phyloP scores from a whole-genome alignment of 2,888 invertebrate species.

The Corythucha ciliata region DNA sequence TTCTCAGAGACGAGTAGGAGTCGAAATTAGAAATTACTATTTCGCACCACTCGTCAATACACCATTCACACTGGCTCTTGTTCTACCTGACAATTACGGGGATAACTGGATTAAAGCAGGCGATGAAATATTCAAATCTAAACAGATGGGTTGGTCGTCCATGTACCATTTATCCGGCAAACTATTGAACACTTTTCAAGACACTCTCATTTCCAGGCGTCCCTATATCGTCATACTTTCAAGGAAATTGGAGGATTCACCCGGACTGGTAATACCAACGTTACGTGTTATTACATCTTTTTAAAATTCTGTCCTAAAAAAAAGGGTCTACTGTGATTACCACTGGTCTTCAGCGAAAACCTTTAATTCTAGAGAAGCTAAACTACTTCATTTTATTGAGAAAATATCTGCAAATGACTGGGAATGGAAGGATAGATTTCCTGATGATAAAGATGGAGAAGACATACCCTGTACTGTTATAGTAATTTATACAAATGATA shows the following conservation, averaged over 20 bases:
- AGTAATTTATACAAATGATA: no score
- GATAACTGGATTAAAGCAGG: constrained; percentile 64
- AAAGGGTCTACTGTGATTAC: constrained; percentile 78
- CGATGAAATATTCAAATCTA: constrained; percentile 62
- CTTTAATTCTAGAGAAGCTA: constrained; percentile 57
- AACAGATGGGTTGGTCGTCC: constrained; percentile 48
- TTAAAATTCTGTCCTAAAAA: constrained; percentile 14
- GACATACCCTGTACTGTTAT: no score
- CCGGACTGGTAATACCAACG: constrained; percentile 59
- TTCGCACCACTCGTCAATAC: constrained; percentile 71
- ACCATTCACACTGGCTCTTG: constrained; percentile 79
- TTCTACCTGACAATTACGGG: constrained; percentile 71
- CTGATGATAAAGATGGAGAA: no score
- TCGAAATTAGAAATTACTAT: constrained; percentile 73
- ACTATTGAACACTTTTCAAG: not conserved
- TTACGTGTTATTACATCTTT: not conserved
- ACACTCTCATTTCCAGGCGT: constrained; percentile 31
- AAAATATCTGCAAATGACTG: constrained; percentile 52
- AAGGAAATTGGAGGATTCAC: constrained; percentile 67
- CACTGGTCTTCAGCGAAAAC: constrained; percentile 72
- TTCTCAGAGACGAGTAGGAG: constrained; percentile 60
- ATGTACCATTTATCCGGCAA: not conserved
- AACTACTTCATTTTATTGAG: constrained; percentile 63
- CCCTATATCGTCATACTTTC: constrained; percentile 57
- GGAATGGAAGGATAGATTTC: constrained; percentile 57